Percentiles rank a stretch among this genome's conserved stretches.
phyloP scores from a whole-genome alignment of 2,797 vertebrate genomes.

The Poliocrania exsul region DNA sequence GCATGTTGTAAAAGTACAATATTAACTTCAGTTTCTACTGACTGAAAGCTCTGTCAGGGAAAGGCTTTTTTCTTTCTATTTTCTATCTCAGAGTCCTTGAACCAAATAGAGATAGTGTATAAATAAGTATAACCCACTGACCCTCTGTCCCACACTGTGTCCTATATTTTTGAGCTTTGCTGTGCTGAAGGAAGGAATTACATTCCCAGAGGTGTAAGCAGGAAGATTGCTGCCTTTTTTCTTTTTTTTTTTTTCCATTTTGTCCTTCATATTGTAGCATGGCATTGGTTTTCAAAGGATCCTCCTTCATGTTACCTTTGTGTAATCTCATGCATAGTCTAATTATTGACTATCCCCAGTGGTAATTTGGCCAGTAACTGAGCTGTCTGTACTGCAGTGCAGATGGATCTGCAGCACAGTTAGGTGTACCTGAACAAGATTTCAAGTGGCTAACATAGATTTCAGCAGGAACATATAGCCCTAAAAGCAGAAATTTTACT shows the following conservation, averaged over 20 bases:
- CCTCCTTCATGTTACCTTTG: constrained; percentile 1
- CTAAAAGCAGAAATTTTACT: neutral
- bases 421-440: neutral
- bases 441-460: neutral
- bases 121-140: constrained; percentile 61
- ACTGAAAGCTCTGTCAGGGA: neutral
- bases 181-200: constrained; percentile 24
- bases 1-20: constrained; percentile 28
- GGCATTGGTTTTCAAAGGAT: neutral
- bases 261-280: constrained; percentile 10
- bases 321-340: constrained; percentile 12
- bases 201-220: neutral
- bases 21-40: constrained; percentile 2
- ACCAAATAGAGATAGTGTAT: constrained; percentile 50
- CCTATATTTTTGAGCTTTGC: constrained; percentile 53
- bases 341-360: constrained; percentile 35
- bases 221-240: neutral
- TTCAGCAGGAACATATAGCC: neutral
- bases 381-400: constrained; percentile 3
- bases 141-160: constrained; percentile 47
- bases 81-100: constrained; percentile 50
- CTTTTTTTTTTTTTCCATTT: neutral
- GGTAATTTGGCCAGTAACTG: neutral
- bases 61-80: constrained; percentile 22
- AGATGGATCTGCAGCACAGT: neutral